A percentile compares a stretch with the other conserved stretches of the same genome.
These are phyloP conservation scores for Erythrolamprus reginae DNA, from an alignment of 2,113 vertebrate species.

Conservation along the genomic window DNA sequence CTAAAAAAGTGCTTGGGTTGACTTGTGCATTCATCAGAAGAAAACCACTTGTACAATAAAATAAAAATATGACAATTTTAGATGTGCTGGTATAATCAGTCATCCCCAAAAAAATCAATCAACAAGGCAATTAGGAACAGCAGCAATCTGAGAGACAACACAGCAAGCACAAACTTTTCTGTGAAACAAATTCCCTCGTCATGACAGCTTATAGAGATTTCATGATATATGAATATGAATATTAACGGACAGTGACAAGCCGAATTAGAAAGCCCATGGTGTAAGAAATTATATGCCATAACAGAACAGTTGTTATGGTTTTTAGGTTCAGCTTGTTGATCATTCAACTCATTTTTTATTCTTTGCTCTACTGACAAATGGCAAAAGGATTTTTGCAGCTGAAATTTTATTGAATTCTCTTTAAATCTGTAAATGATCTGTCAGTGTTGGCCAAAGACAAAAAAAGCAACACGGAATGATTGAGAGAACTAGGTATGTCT, in stretches of 20 bases:
- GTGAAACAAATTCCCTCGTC: not conserved
- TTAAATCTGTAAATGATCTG: constrained; percentile 38
- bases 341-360: constrained; percentile 13
- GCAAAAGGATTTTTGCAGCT: constrained; percentile 28
- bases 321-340: not conserved
- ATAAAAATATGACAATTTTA: not conserved
- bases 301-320: constrained; percentile 9
- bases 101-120: not conserved
- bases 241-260: not conserved
- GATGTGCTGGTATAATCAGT: not conserved
- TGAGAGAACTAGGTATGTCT: not conserved
- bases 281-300: not conserved
- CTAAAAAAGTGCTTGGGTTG: not conserved
- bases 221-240: not conserved
- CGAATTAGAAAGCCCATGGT: not conserved
- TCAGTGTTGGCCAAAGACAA: not conserved
- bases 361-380: not conserved
- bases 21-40: not conserved
- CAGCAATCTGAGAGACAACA: not conserved
- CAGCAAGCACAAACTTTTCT: not conserved
- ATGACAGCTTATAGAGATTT: not conserved
- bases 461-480: not conserved
- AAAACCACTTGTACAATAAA: not conserved
- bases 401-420: constrained; percentile 39
- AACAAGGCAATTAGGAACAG: not conserved